Evolutionary conservation across 2,113 vertebrate genomes (phyloP), one percentile per base, ranked within the genome.

Genomic region (Paratilapia polleni): DNA sequence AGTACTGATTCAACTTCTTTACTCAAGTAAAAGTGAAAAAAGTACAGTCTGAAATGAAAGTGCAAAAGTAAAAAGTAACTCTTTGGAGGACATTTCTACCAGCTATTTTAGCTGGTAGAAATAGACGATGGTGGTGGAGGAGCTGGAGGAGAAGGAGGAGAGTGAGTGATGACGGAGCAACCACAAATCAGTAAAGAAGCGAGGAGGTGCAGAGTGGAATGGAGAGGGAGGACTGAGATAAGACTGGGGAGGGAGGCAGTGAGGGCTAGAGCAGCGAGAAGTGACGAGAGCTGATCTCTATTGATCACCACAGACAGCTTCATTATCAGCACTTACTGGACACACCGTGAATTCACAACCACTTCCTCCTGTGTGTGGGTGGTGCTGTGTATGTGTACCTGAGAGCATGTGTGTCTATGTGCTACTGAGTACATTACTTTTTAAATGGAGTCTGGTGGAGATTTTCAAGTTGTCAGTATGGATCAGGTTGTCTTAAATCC

Each of bases 291-390:
- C 47, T 88, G 91, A 93, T 93, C 88, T 91, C 83, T 94, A 94
- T 94, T 94, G 93, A 95, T 94, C 91, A 93, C 87, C 86, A 68
- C 91, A 89, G 93, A 94, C 90, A 93, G 90, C 93, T 94, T 94
- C 86, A 94, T 93, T 95, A 93, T 92, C 90, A 91, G 89, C 91
- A 90, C 87, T 93, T 90, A 92, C 89, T 88, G 91, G 88, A 90
- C 86, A 90, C 88, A 85, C 15, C 1, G 56, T 90, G 88, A 91
- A 93, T 94, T 79, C 86, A 76, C 85, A 90, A 89, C 79, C 81
- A 81, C 83, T 87, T 88, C 87, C 60, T 52, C 7, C 15, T 68
- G 81, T 75, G 88, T 80, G 88, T 79, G 80, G 47, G 80, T 68
- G 86, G 43, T 11, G 49, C 74, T 82, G 89, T 54, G 64, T 78